phyloP scores from a whole-genome alignment of 2,888 invertebrate species.

The Spatulosminthurus flaviceps region DNA sequence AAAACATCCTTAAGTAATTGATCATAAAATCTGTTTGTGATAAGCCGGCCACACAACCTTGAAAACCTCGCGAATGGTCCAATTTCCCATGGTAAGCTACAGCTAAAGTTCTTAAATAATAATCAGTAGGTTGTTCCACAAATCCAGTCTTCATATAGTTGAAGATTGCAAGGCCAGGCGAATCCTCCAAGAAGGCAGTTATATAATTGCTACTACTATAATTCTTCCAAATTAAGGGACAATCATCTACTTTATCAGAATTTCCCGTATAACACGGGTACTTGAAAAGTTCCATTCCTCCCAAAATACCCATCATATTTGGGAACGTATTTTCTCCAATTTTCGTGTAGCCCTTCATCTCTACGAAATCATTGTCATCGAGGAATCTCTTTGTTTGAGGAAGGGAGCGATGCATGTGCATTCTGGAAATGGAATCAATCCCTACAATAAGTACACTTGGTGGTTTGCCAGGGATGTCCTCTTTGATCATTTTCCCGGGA shows the following conservation, averaged over 20 bases:
- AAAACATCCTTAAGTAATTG: conserved; percentile 54
- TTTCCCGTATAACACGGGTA: conserved; percentile 63
- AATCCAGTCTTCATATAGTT: conserved; percentile 80
- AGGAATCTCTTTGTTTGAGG: conserved; percentile 77
- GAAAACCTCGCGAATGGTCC: neutral
- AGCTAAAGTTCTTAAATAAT: conserved; percentile 80
- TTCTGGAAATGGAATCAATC: conserved; percentile 59
- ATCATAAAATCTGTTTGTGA: conserved; percentile 56
- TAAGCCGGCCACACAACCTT: conserved; percentile 53
- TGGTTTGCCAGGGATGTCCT: conserved; percentile 47
- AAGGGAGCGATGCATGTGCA: conserved; percentile 81
- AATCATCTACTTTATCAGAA: conserved; percentile 72
- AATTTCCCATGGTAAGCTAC: conserved; percentile 69
- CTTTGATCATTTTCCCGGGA: neutral
- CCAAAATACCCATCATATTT: conserved; percentile 81
- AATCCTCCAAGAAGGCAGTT: conserved; percentile 84
- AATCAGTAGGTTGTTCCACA: conserved; percentile 78
- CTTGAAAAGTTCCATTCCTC: conserved; percentile 62
- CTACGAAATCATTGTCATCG: conserved; percentile 75
- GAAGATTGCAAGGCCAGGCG: conserved; percentile 77
- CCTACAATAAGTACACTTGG: conserved; percentile 62
- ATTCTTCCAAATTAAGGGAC: conserved; percentile 80
- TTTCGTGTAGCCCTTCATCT: conserved; percentile 76
- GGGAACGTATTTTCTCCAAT: conserved; percentile 84
- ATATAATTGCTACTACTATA: conserved; percentile 77